Evolutionary conservation across 2,113 vertebrate genomes (phyloP), one percentile per base, ranked within the genome.

Genomic region (Ploceus nigricollis): DNA sequence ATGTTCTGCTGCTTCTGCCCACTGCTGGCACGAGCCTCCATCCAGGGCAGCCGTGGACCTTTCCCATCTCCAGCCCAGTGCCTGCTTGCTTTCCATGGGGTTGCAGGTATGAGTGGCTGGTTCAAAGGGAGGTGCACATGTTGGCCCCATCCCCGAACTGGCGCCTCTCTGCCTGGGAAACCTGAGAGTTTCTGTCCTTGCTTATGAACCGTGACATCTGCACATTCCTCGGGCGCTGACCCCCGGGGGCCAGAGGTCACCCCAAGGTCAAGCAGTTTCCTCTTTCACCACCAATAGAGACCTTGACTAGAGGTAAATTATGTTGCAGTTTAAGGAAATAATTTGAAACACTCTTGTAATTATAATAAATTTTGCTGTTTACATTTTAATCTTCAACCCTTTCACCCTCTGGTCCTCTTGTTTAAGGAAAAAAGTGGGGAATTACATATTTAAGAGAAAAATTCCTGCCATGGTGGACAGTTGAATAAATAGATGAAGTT

Each of bases 151-250:
- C 97, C 97, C 96, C 82, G 90, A 96, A 93, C 98, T 98, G 98
- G 98, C 98, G 98, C 98, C 98, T 97, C 96, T 97, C 97, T 98
- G 98, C 98, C 98, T 97, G 96, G 97, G 98, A 98, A 98, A 98
- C 98, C 97, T 96, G 98, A 98, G 98, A 96, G 96, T 96, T 96
- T 97, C 94, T 97, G 96, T 97, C 90, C 97, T 97, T 97, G 94
- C 97, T 97, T 98, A 98, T 98, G 98, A 98, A 98, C 97, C 97
- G 97, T 98, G 98, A 98, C 98, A 99, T 98, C 98, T 99, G 98
- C 97, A 98, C 98, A 98, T 98, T 98, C 98, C 97, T 97, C 96
- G 97, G 97, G 98, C 97, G 97, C 97, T 98, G 98, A 99, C 98
- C 98, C 94, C 96, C 50, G 78, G 87, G 95, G 98, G 98, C 98